These are phyloP conservation scores for Sitobion miscanthi DNA, from an alignment of 1,140 invertebrate genomes.

Conservation along the genomic window DNA sequence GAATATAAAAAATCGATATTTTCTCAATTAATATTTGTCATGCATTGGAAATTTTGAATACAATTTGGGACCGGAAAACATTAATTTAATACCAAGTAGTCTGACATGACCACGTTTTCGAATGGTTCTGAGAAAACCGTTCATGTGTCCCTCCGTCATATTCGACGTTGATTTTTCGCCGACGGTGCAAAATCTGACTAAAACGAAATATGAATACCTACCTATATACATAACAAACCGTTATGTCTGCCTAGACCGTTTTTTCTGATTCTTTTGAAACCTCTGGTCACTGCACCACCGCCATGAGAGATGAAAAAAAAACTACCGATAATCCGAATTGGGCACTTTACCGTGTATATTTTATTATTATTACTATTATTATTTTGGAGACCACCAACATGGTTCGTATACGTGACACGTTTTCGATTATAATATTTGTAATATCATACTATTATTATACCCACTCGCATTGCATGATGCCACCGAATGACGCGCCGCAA, in stretches of 20 bases:
- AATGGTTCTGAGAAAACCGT: not conserved
- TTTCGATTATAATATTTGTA: slow-evolving; percentile 7
- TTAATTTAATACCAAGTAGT: not conserved
- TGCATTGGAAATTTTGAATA: not conserved
- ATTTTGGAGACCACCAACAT: slow-evolving; percentile 3
- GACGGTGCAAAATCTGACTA: not conserved
- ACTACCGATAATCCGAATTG: not conserved
- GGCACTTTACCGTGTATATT: not conserved
- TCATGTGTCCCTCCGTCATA: not conserved
- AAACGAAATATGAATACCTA: not conserved
- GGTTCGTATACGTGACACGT: not conserved
- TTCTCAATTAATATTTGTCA: slow-evolving; percentile 11
- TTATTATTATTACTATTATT: not conserved
- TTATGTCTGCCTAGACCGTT: not conserved
- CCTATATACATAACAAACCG: not conserved
- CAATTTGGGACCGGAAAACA: slow-evolving; percentile 14
- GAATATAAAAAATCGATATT: not conserved
- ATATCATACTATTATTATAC: slow-evolving; percentile 8
- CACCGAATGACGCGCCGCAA: not conserved
- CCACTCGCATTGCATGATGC: slow-evolving; percentile 1
- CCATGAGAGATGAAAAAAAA: not conserved
- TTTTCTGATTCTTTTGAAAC: not conserved
- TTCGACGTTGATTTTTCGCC: not conserved
- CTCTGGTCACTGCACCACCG: not conserved
- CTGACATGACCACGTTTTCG: not conserved